Evolutionary conservation across 2,888 invertebrate species (phyloP), one percentile per base, ranked within the genome.

Genomic region (Melanotus villosus): DNA sequence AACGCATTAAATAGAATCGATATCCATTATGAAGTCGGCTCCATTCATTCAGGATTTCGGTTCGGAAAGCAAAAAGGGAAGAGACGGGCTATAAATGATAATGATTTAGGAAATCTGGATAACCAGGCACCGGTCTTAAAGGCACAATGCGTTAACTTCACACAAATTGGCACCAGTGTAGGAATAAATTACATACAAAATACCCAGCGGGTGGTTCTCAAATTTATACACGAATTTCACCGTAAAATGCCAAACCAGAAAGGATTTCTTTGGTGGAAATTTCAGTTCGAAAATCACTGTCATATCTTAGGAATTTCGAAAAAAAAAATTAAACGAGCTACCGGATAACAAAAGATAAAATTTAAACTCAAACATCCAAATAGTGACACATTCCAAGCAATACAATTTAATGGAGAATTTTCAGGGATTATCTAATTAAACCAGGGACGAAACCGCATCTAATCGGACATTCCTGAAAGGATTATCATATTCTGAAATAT

Each of bases 1-100:
- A 26, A 0, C 32, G 52, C 52, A 52, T 52, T 52, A 52, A 18
- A 30, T 18, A 32, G 52, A 30, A 32, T 52, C 56, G 56, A 56
- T 56, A 56, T 56, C 56, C 56, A 56, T 56, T 56, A 56, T 56
- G 38, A 56, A 23, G 56, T 21, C 56, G 21, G n/a, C 34, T 38
- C 56, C 36, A 38, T 38, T 56, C 56, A 38, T 56, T 56, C 36
- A 34, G 36, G 14, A 38, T 23, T 52, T 18, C n/a, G 16, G 18
- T 21, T 50, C 21, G 38, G 30, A 56, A 56, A 12, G 36, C 23
- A 54, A 32, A 54, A 54, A 54, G 34, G 18, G 54, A 30, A 23
- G 52, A 7, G 18, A 9, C 6, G 10, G 18, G 23, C 47, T 32
- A 52, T 52, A 52, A 52, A 52, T 32, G 52, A 52, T 52, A 52